Percentiles rank a stretch among this genome's conserved stretches.
These are phyloP conservation scores for Esox lucius DNA, from an alignment of 2,797 vertebrate genomes.

Conservation along the genomic window DNA sequence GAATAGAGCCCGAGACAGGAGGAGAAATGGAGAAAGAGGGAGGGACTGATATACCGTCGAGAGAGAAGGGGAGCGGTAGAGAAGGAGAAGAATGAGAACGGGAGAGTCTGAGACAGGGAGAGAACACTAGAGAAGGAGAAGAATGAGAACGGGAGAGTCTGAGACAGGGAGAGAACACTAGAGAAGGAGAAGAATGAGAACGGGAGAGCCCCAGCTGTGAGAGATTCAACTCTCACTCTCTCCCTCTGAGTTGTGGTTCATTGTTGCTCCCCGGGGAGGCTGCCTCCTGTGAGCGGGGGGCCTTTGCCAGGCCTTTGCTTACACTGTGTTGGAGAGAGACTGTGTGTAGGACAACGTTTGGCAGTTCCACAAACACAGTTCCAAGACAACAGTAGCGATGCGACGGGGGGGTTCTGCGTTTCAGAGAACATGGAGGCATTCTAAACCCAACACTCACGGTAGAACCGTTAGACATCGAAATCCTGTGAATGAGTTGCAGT, in stretches of 20 bases:
- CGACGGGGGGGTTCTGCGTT: conserved; percentile 3
- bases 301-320: conserved; percentile 46
- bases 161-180: not conserved
- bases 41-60: no score
- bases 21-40: no score
- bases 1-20: no score
- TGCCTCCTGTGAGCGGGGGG: conserved; percentile 56
- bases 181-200: not conserved
- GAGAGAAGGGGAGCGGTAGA: not conserved
- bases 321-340: not conserved
- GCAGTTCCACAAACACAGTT: conserved; percentile 29
- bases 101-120: conserved; percentile 2
- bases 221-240: conserved; percentile 25
- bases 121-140: no score
- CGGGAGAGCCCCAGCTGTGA: conserved; percentile 48
- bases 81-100: not conserved
- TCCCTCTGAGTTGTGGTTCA: conserved; percentile 43
- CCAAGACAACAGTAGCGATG: conserved; percentile 25
- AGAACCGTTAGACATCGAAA: not conserved
- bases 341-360: conserved; percentile 28
- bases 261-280: conserved; percentile 56
- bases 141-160: not conserved
- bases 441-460: not conserved
- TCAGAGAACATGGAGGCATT: conserved; percentile 3
- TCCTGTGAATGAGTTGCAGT: not conserved